Percentiles rank a stretch among this genome's conserved stretches.
phyloP scores from a whole-genome alignment of 2,797 vertebrate genomes.

The Macropodus opercularis region DNA sequence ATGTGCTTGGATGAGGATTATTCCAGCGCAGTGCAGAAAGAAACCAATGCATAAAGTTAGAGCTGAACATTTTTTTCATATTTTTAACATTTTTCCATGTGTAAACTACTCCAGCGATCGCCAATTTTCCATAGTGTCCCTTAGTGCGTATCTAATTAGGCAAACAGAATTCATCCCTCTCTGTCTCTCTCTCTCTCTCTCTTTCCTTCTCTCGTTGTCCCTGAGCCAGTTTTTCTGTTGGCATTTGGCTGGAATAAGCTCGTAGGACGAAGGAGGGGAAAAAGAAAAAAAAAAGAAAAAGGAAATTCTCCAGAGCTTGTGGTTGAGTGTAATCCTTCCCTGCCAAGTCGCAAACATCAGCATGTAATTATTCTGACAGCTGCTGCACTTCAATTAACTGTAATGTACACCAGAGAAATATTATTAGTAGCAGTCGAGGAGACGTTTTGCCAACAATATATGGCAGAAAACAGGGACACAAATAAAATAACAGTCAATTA shows the following conservation, averaged over 20 bases:
- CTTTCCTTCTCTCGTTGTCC: slow-evolving; percentile 26
- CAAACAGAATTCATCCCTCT: slow-evolving; percentile 50
- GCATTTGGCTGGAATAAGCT: slow-evolving; percentile 67
- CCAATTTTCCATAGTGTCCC: slow-evolving; percentile 51
- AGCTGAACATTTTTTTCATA: slow-evolving; percentile 32
- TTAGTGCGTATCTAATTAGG: slow-evolving; percentile 43
- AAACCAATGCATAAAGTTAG: background rate
- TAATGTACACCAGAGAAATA: slow-evolving; percentile 80
- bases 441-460: slow-evolving; percentile 50
- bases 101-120: slow-evolving; percentile 30
- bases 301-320: slow-evolving; percentile 70
- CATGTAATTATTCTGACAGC: slow-evolving; percentile 84
- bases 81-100: slow-evolving; percentile 31
- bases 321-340: slow-evolving; percentile 66
- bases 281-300: slow-evolving; percentile 27
- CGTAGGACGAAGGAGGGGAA: slow-evolving; percentile 29
- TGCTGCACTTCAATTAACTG: slow-evolving; percentile 81
- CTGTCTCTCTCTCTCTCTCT: slow-evolving; percentile 3
- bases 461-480: slow-evolving; percentile 56
- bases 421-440: slow-evolving; percentile 71
- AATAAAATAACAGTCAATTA: slow-evolving; percentile 57
- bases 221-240: slow-evolving; percentile 58
- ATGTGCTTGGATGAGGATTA: background rate
- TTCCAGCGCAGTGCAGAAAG: background rate
- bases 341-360: slow-evolving; percentile 79